These are phyloP conservation scores for Poeciliopsis retropinna DNA, from an alignment of 2,113 vertebrate species.

Conservation along the genomic window DNA sequence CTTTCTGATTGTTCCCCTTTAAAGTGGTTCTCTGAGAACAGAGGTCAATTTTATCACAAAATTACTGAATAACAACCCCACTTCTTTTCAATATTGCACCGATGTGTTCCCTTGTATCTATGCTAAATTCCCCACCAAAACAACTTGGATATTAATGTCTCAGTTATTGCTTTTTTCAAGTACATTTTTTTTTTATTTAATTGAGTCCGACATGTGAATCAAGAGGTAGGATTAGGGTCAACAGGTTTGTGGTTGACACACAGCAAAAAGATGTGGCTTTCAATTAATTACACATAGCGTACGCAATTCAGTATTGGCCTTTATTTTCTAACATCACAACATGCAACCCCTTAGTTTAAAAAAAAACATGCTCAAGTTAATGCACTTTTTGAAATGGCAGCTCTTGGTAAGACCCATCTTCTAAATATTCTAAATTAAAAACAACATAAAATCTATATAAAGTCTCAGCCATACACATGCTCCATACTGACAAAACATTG, in stretches of 20 bases:
- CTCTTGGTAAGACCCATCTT: background rate
- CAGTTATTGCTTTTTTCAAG: too few species aligned
- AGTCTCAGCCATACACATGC: constrained; percentile 14
- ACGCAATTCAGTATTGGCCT: background rate
- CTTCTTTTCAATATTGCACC: too few species aligned
- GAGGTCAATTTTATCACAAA: too few species aligned
- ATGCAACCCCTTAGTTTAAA: background rate
- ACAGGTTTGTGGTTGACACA: background rate
- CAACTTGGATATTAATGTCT: too few species aligned
- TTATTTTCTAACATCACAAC: background rate
- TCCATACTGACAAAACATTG: constrained; percentile 34
- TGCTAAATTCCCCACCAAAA: too few species aligned
- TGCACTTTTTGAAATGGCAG: background rate
- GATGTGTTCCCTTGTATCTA: too few species aligned
- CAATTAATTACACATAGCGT: background rate
- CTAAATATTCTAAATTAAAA: background rate
- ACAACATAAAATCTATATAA: constrained; percentile 4
- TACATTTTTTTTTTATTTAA: too few species aligned
- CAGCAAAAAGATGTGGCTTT: background rate
- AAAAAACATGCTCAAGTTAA: background rate
- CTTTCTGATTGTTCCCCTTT: too few species aligned
- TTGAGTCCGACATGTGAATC: too few species aligned
- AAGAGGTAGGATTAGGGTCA: too few species aligned
- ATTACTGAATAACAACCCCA: too few species aligned
- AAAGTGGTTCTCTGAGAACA: too few species aligned